Evolutionary conservation across 2,113 vertebrate genomes (phyloP).

Genomic region (Aptenodytes forsteri): DNA sequence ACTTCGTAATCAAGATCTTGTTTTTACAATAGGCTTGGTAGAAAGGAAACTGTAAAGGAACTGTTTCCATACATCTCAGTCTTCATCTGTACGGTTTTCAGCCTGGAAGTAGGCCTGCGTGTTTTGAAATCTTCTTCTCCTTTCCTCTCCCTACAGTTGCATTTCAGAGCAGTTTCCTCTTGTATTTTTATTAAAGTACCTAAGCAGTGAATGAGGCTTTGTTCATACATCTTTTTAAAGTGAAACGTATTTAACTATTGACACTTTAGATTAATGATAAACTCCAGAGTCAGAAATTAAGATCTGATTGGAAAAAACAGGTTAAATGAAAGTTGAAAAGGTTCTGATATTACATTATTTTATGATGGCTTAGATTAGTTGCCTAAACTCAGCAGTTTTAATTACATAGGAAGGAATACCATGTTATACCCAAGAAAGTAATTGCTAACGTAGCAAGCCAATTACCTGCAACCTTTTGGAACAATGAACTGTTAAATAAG

Average conservation of each 20-base stretch:
- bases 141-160: not conserved
- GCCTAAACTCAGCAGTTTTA: conserved; percentile 48
- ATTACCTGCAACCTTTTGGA: conserved; percentile 36
- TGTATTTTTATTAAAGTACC: not conserved
- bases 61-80: not conserved
- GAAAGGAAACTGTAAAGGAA: not conserved
- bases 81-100: not conserved
- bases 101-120: not conserved
- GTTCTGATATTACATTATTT: conserved; percentile 30
- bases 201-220: not conserved
- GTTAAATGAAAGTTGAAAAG: conserved; percentile 52
- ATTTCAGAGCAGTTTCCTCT: not conserved
- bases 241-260: conserved; percentile 33
- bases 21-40: not conserved
- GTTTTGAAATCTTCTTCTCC: not conserved
- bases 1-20: not conserved
- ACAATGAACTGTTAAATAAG: conserved; percentile 32
- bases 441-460: conserved; percentile 46
- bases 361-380: conserved; percentile 40
- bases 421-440: conserved; percentile 25
- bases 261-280: conserved; percentile 41
- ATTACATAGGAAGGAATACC: not conserved
- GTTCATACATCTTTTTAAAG: conserved; percentile 14
- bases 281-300: conserved; percentile 39
- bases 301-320: conserved; percentile 8